These are phyloP conservation scores for Melanostoma mellinum DNA, from an alignment of 2,888 invertebrate genomes.

Conservation along the genomic window DNA sequence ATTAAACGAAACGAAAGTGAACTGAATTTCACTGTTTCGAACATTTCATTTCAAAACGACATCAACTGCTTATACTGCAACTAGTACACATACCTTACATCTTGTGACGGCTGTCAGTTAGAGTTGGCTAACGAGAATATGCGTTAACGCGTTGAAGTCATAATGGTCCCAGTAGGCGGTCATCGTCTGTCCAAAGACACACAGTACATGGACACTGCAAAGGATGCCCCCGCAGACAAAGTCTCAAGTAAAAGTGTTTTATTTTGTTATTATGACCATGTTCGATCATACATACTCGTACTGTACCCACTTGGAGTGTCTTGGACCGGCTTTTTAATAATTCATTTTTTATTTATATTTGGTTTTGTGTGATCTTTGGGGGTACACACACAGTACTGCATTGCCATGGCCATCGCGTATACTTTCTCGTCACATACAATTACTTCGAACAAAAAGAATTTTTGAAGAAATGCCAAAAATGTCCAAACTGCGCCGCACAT, in stretches of 20 bases:
- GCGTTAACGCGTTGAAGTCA: conserved; percentile 60
- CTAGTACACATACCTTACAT: conserved; percentile 17
- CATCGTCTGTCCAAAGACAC: conserved; percentile 18
- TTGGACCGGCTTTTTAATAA: conserved; percentile 42
- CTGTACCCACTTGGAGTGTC: conserved; percentile 4
- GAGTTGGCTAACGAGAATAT: conserved; percentile 47
- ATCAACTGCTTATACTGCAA: not conserved
- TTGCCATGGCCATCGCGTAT: not conserved
- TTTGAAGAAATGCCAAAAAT: conserved; percentile 20
- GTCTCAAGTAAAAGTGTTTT: conserved; percentile 49
- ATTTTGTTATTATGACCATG: conserved; percentile 53
- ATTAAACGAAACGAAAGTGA: conserved; percentile 70
- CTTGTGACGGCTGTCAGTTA: conserved; percentile 63
- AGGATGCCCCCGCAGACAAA: conserved; percentile 10
- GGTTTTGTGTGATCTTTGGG: conserved; percentile 16
- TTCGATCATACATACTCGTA: not conserved
- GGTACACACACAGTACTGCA: not conserved
- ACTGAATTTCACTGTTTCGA: conserved; percentile 63
- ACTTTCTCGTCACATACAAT: conserved; percentile 47
- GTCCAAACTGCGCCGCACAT: not conserved
- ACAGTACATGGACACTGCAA: not conserved
- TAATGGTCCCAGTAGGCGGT: conserved; percentile 58
- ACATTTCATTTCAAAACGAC: conserved; percentile 35
- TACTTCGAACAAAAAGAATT: conserved; percentile 20
- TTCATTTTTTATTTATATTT: conserved; percentile 30